A percentile compares a stretch with the other conserved stretches of the same genome.
phyloP scores from a whole-genome alignment of 2,113 vertebrate genomes.

The Chamaea fasciata region DNA sequence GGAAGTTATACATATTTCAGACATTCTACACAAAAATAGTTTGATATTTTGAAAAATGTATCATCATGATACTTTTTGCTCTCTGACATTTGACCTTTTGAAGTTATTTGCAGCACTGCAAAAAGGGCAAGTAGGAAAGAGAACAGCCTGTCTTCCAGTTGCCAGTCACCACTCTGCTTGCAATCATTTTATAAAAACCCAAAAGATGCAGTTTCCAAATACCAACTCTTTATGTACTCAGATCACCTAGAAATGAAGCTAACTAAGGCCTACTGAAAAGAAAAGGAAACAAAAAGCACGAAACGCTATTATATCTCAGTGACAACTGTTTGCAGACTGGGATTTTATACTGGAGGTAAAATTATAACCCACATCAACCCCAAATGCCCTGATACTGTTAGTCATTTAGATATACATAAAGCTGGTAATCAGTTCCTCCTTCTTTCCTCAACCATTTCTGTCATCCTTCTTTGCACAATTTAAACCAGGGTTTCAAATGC shows the following conservation, averaged over 20 bases:
- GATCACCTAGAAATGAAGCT: background rate
- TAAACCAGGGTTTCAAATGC: background rate
- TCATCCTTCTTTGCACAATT: background rate
- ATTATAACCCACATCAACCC: background rate
- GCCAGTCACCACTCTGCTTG: background rate
- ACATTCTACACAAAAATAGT: background rate
- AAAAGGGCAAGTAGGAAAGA: background rate
- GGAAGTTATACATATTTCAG: background rate
- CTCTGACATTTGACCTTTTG: background rate
- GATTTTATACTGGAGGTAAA: background rate
- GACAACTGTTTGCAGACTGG: background rate
- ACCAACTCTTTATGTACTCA: background rate
- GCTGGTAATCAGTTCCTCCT: background rate
- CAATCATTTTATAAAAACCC: background rate
- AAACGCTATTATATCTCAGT: background rate
- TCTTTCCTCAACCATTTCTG: background rate
- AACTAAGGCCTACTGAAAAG: background rate
- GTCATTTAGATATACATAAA: background rate
- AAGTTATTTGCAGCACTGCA: background rate
- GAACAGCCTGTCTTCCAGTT: background rate
- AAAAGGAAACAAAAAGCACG: background rate
- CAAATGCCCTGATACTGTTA: background rate
- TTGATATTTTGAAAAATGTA: background rate
- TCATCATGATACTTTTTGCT: background rate
- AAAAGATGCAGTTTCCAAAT: background rate